Evolutionary conservation across 2,888 invertebrate species (phyloP), one percentile per base, ranked within the genome.

Genomic region (Callyntrura guangdongensis): DNA sequence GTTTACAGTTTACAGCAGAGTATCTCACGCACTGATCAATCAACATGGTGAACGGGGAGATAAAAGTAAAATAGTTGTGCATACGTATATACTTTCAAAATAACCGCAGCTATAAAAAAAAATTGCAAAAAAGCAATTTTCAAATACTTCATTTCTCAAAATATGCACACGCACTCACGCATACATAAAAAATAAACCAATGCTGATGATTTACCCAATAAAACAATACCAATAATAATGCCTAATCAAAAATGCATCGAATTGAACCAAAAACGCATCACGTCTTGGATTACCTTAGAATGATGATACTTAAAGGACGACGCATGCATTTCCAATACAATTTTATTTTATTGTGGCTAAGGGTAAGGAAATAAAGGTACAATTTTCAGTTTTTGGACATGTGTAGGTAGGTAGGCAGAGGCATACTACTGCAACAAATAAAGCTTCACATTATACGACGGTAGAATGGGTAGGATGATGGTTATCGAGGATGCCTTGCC

Each of bases 401-500:
- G n/a, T 36, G 36, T 36, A 36, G 36, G 36, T 36, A 22, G 22
- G 20, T 22, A 61, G 12, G n/a, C 4, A 11, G 1, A 61, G 12
- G n/a, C 4, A 11, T 22, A 61, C 22, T 36, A 61, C 20, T 0
- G 22, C 4, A 64, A 12, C 3, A 5, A 20, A n/a, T 56, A n/a
- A 56, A n/a, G n/a, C 4, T 56, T 5, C 4, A n/a, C 17, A 56
- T n/a, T 14, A 5, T 56, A 17, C 25, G 64, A 25, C 6, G 20
- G 20, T 2, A n/a, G n/a, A n/a, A 22, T 9, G 20, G 1, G 22
- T 27, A 64, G 22, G 12, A 14, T 25, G 6, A 22, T 22, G 5
- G 12, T 27, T 69, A 69, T 8, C 36, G 27, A 82, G 81, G 61
- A 59, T 82, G 81, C 45, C 45, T 12, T 82, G 86, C 79, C 77